Evolutionary conservation across 2,797 vertebrate species (phyloP).

Genomic region (Pempheris klunzingeri): DNA sequence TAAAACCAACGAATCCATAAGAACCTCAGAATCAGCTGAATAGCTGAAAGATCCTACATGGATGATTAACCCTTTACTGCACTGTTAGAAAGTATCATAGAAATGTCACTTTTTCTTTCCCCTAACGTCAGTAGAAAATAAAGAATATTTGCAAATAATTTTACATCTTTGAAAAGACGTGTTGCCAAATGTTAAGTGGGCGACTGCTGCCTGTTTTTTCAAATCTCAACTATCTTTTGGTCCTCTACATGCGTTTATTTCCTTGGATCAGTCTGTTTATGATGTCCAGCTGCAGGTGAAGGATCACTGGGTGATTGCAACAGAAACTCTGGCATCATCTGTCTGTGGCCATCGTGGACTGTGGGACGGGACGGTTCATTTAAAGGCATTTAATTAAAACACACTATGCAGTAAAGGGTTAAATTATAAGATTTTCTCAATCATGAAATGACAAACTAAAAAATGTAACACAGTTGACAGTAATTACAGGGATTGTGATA

Average conservation of each 20-base stretch:
- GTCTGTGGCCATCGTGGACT: neutral
- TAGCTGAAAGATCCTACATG: slow-evolving; percentile 18
- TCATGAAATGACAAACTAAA: slow-evolving; percentile 6
- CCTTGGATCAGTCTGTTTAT: slow-evolving; percentile 11
- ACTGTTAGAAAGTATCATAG: slow-evolving; percentile 19
- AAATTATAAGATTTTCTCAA: neutral
- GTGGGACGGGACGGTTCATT: neutral
- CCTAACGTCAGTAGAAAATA: slow-evolving; percentile 11
- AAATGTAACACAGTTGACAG: neutral
- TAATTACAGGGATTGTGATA: neutral
- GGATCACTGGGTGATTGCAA: neutral
- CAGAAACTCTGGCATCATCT: neutral
- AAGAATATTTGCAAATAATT: slow-evolving; percentile 28
- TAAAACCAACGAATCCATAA: slow-evolving; percentile 42
- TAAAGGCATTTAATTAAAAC: neutral
- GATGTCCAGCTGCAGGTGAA: neutral
- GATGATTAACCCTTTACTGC: slow-evolving; percentile 70
- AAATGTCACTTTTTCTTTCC: slow-evolving; percentile 17
- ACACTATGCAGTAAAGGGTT: slow-evolving; percentile 64
- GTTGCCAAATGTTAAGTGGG: slow-evolving; percentile 25
- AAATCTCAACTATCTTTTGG: neutral
- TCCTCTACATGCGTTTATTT: neutral
- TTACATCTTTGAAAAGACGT: slow-evolving; percentile 33
- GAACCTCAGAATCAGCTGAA: slow-evolving; percentile 22
- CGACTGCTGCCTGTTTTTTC: neutral